These are phyloP conservation scores for Halichondria panicea DNA, from an alignment of 37 sponge, comb jelly and placozoan genomes.

Conservation along the genomic window DNA sequence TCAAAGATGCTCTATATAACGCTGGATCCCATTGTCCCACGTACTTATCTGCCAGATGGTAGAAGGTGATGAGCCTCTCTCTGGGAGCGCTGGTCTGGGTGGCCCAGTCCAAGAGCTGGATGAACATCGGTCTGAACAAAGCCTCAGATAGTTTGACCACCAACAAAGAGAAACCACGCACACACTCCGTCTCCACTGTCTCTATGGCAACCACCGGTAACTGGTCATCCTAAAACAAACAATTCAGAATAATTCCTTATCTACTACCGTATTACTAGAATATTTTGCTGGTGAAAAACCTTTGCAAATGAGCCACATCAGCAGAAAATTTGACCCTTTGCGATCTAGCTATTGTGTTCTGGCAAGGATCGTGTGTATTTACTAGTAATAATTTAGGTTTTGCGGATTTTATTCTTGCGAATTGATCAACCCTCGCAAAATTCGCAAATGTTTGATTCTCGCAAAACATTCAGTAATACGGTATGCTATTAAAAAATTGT, in stretches of 20 bases:
- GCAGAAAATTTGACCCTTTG: too few species aligned
- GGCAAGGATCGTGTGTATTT: too few species aligned
- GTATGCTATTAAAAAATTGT: background rate
- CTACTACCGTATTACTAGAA: too few species aligned
- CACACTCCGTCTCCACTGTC: constrained; percentile 53
- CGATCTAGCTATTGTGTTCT: too few species aligned
- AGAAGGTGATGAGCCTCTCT: constrained; percentile 78
- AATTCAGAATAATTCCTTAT: background rate
- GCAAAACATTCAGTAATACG: background rate
- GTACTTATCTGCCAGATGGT: constrained; percentile 67
- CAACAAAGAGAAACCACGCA: constrained; percentile 35
- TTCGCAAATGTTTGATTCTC: too few species aligned
- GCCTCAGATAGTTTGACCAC: constrained; percentile 86
- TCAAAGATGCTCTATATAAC: background rate
- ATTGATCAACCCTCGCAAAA: too few species aligned
- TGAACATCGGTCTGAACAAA: constrained; percentile 73
- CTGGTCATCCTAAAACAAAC: background rate
- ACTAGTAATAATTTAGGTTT: too few species aligned
- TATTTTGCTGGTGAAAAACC: too few species aligned
- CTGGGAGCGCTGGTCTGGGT: constrained; percentile 25
- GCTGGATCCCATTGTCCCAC: background rate
- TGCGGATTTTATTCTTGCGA: too few species aligned
- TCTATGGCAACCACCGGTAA: constrained; percentile 13
- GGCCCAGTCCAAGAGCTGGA: constrained; percentile 86
- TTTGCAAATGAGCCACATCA: too few species aligned